Evolutionary conservation across 2,888 invertebrate species (phyloP), one percentile per base, ranked within the genome.

Genomic region (Epinotia bilunana): DNA sequence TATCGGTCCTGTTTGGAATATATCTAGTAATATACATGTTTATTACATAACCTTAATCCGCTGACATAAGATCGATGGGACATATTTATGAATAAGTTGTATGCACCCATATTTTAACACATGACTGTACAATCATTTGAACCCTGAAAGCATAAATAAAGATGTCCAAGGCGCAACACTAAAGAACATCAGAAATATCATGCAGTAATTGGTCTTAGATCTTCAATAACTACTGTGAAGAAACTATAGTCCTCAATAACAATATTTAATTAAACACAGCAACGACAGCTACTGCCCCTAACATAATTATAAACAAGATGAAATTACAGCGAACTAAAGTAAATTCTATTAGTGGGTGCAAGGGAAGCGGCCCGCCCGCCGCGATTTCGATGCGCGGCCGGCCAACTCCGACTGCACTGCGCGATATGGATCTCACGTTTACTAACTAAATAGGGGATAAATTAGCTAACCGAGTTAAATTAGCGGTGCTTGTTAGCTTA

Each of bases 391-490:
- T 84, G 89, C 86, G 86, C 88, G 86, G 85, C 83, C 86, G 86
- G 87, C 85, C 82, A 86, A 86, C 86, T 87, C 86, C 86, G 87
- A 89, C 88, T 87, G 88, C 88, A 86, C 82, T 86, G 84, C 85
- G 83, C 87, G 92, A 92, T 92, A 92, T 89, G 88, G 86, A 93
- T 92, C 92, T 92, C 93, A 92, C 92, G 92, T 91, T 91, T 90
- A 88, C 91, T 87, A 85, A 88, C 90, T 91, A 92, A 92, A 91
- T 92, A 91, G 87, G 84, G 87, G 90, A 90, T 92, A 92, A 92
- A 91, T 92, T 90, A 91, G 90, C 88, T 88, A 87, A 90, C 90
- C 82, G 86, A 90, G 86, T 88, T 90, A 89, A 91, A 90, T 91
- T 90, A 88, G 88, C 88, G 82, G 78, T 82, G 83, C 84, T 83